A percentile compares a stretch with the other conserved stretches of the same genome.
Conservation (phyloP, 2,113 vertebrate genomes). For the Acanthochromis polyacanthus region DNA sequence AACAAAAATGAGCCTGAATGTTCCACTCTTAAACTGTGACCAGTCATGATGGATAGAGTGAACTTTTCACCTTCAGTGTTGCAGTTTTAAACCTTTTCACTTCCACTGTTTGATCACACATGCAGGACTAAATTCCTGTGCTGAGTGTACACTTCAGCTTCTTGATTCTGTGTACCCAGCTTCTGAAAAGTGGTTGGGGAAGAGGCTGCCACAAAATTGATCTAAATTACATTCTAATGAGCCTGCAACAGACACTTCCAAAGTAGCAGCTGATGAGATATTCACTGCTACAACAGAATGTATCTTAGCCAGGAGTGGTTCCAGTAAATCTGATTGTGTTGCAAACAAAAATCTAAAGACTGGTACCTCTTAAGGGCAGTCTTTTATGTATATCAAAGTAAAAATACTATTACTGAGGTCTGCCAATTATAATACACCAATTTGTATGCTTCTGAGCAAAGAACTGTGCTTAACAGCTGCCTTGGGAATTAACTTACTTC, state of each 20-base stretch:
- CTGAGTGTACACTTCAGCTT: constrained; percentile 20
- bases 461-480: constrained; percentile 56
- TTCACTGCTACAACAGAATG: constrained; percentile 21
- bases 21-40: neutral
- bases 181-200: constrained; percentile 6
- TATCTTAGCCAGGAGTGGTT: constrained; percentile 18
- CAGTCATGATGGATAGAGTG: neutral
- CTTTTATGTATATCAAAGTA: constrained; percentile 53
- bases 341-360: constrained; percentile 40
- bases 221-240: constrained; percentile 49
- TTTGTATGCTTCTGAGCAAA: constrained; percentile 43
- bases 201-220: neutral
- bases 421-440: constrained; percentile 53
- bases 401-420: constrained; percentile 43
- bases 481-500: constrained; percentile 55
- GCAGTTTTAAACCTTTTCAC: constrained; percentile 4
- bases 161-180: constrained; percentile 13
- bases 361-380: constrained; percentile 39
- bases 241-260: constrained; percentile 11
- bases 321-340: constrained; percentile 28
- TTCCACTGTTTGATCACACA: neutral
- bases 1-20: neutral
- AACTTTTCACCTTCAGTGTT: neutral
- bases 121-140: neutral
- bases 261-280: constrained; percentile 59